Base-by-base conservation (phyloP, 1,140 invertebrate species). In the Proctacanthus coquilletti region DNA sequence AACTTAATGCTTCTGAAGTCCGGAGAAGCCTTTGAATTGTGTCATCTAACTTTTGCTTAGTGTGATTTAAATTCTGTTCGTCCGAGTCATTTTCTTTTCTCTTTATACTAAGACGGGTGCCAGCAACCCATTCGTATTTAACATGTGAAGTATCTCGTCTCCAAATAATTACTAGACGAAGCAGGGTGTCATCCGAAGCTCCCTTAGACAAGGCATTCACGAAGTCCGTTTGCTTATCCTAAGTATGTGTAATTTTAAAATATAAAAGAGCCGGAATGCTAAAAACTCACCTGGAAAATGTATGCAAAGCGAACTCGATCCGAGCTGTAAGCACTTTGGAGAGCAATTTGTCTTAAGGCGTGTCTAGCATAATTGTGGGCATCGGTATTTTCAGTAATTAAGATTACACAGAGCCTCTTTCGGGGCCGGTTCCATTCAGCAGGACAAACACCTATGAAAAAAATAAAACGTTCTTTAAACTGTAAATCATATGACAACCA, bases 51-150 rank as follows among this genome's bases (percentile, higher is more conserved):
- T 72, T 73, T 17, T 68, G 62, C 43, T 75, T 73, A 1, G 82
- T 85, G 40, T 76, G 66, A 57, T 89, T 89, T 42, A 79, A 69
- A 21, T 70, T 50, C 37, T 56, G 62, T 34, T 72, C 70, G 34
- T 64, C 57, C 1, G 54, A 34, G 64, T 51, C 49, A 45, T 61
- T 63, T n/a, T 64, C 57, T 20, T 54, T 52, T 9, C 53, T 42
- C 18, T 62, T 54, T 17, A 68, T 54, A 14, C 53, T 54, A n/a
- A 69, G 66, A 76, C 76, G 81, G 9, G 70, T 70, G 32, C 69
- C 68, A 40, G 72, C 66, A 3, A 88, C 57, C 88, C 91, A 95
- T 52, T 93, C 86, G 53, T 92, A 95, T 51, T 84, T 85, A n/a
- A 94, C 64, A 38, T 81, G 75, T 15, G 75, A 75, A 13, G 74